Base-by-base conservation (phyloP, 1,140 invertebrate genomes). In the Hyles vespertilio region DNA sequence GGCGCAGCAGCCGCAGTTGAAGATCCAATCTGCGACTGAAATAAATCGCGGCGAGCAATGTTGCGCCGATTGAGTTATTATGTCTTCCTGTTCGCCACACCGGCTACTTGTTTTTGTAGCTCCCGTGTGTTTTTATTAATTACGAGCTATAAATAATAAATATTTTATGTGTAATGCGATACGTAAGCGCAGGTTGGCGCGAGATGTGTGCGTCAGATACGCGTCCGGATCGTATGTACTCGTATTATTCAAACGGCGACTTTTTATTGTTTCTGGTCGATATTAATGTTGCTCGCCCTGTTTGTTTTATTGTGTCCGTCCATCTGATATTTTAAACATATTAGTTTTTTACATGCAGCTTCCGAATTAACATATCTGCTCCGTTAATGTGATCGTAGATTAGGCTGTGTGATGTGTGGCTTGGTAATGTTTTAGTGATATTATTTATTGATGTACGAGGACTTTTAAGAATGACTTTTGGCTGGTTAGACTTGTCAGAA, bases 41-140 rank as follows among this genome's bases (percentile, higher is more conserved):
- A 88, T 83, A 81, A 88, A 88, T 88, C 74, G 82, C 69, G 70
- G 50, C 73, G 64, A 59, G 69, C 73, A 58, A 69, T 57, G 75
- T 77, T 77, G 72, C 72, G 65, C 78, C 84, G 79, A 88, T 88
- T 88, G 85, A 88, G 85, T 88, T 86, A 86, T 86, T 85, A 85
- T 76, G 80, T 79, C 82, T 88, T 88, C 85, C 85, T 88, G 85
- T 84, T 84, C 68, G 56, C 33, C 56, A 40, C 11, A 9, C 43
- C 11, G 76, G 83, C 83, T 86, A 85, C 85, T 88, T 86, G 85
- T 88, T 88, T 87, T 86, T 86, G 81, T 86, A 67, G 72, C 72
- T 76, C 70, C 71, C 69, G 74, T 80, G 76, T 87, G 83, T 88
- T 85, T 87, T 84, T 83, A 88, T 88, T 88, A 86, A 86, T 88